Percentiles rank a stretch among this genome's conserved stretches.
These are phyloP conservation scores for Cyrtorhinus lividipennis DNA, from an alignment of 1,140 invertebrate species.

Conservation along the genomic window DNA sequence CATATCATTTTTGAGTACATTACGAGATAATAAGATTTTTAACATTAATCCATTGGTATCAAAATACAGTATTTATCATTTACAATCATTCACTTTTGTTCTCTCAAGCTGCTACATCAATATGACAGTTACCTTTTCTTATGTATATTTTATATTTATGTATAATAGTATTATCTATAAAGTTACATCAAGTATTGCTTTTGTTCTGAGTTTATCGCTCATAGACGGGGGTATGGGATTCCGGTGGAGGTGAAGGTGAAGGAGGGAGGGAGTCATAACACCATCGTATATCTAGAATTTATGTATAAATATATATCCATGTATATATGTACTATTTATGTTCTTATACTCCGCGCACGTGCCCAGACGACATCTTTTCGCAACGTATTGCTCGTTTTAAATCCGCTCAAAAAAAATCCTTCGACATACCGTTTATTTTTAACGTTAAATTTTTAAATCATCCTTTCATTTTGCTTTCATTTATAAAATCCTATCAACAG, in stretches of 20 bases:
- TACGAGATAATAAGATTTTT: neutral
- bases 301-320: slow-evolving; percentile 21
- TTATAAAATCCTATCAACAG: neutral
- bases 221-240: neutral
- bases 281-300: slow-evolving; percentile 14
- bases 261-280: slow-evolving; percentile 6
- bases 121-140: slow-evolving; percentile 15
- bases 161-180: neutral
- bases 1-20: slow-evolving; percentile 5
- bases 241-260: neutral
- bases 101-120: slow-evolving; percentile 18
- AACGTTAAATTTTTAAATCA: neutral
- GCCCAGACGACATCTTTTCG: neutral
- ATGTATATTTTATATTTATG: slow-evolving; percentile 16
- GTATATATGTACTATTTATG: slow-evolving; percentile 14
- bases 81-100: slow-evolving; percentile 18
- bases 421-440: neutral
- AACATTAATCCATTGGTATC: slow-evolving; percentile 19
- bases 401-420: neutral
- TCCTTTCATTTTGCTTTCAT: neutral
- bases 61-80: slow-evolving; percentile 21
- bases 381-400: slow-evolving; percentile 9
- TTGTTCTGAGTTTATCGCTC: slow-evolving; percentile 18
- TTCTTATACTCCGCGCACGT: neutral
- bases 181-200: slow-evolving; percentile 21